These are phyloP conservation scores for Hedya salicella DNA, from an alignment of 2,888 invertebrate species.

Conservation along the genomic window DNA sequence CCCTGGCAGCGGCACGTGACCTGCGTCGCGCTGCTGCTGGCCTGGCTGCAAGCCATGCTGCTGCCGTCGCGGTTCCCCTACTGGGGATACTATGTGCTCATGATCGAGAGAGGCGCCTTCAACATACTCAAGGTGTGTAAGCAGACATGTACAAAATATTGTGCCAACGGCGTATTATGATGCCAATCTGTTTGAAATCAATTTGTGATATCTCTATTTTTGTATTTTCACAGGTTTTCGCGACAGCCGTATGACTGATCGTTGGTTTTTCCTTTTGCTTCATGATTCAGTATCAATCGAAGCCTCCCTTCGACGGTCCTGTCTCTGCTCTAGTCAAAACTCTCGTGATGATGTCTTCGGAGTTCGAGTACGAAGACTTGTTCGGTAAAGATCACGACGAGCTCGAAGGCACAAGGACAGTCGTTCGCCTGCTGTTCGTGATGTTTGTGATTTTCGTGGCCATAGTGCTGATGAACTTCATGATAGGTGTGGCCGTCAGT, in stretches of 20 bases:
- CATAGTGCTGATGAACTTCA: conserved; percentile 68
- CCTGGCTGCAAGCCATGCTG: conserved; percentile 73
- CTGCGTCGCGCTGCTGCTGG: conserved; percentile 61
- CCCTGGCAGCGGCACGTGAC: conserved; percentile 5
- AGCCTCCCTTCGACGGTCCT: too few relatives aligned
- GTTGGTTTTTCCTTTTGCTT: too few relatives aligned
- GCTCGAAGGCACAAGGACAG: background rate
- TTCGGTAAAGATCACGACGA: conserved; percentile 1
- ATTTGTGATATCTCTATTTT: too few relatives aligned
- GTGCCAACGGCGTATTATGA: too few relatives aligned
- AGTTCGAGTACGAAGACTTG: background rate
- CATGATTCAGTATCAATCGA: too few relatives aligned
- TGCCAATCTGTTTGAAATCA: too few relatives aligned
- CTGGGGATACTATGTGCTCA: conserved; percentile 71
- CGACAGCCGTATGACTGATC: too few relatives aligned
- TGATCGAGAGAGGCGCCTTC: conserved; percentile 70
- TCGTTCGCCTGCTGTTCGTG: conserved; percentile 52
- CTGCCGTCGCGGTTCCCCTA: conserved; percentile 67
- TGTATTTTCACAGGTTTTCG: too few relatives aligned
- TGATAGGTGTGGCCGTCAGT: conserved; percentile 69
- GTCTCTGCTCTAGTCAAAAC: too few relatives aligned
- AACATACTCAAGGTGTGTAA: conserved; percentile 65
- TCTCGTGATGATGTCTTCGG: too few relatives aligned
- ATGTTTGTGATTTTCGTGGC: conserved; percentile 63
- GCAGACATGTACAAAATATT: background rate